Base-by-base conservation (phyloP, 2,797 vertebrate genomes). In the Pagetopsis macropterus region DNA sequence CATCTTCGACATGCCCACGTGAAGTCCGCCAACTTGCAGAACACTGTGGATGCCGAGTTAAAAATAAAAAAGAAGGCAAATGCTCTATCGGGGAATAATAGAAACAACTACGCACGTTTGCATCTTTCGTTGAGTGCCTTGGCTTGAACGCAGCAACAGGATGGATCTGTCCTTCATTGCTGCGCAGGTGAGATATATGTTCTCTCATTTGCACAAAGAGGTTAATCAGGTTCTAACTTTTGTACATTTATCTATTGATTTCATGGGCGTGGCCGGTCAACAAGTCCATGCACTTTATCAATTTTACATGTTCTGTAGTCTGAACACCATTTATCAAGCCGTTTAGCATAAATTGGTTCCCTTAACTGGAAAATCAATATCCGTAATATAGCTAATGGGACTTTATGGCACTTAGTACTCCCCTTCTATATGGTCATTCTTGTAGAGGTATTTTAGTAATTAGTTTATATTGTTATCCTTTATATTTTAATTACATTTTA, bases 121-220 rank as follows among this genome's bases (percentile, higher is more conserved):
- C 81, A 76, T 87, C 74, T 81, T 72, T 69, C 68, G 12, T 27
- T 86, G 87, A 88, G 81, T 82, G 85, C 87, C 79, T 86, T 72
- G 87, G 70, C 71, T 81, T 73, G 67, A 78, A 17, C 77, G 64
- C 66, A 88, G 87, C 88, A 82, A 85, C 95, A 94, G 76, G 70
- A 99, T 99, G 97, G 97, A 99, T 90, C 96, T 99, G 77, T 97
- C 97, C 75, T 98, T 99, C 79, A 98, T 99, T 97, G 97, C 97
- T 64, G 97, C 96, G 44, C 97, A 99, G 97, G 97, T 98, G 93
- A 90, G 89, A 85, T 31, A 7, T n/a, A 63, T 62, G 12, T 54
- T 15, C 58, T 67, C n/a, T 27, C 15, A 41, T 66, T 51, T 33
- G 27, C 7, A 3, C 31, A 9, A 23, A 55, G 9, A 51, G 50